Conservation (phyloP, 92 coral and sea anemone species). For the Metridium senile region DNA sequence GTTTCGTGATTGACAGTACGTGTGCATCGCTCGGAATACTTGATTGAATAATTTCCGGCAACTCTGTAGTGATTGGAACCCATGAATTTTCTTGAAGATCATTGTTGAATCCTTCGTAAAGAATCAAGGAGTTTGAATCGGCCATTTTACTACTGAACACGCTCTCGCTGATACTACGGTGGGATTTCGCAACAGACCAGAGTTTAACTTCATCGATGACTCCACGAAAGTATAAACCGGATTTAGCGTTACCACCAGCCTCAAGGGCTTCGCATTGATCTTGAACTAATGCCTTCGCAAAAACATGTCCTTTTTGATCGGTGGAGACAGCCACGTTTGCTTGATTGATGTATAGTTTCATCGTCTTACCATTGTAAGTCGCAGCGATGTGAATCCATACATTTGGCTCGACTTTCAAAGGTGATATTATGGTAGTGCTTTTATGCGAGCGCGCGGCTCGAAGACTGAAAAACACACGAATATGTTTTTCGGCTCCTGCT, state of each 20-base stretch:
- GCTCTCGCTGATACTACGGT: conserved; percentile 65
- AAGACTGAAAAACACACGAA: conserved; percentile 83
- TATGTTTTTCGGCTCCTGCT: conserved; percentile 59
- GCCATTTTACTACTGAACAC: conserved; percentile 47
- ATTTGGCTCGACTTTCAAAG: conserved; percentile 71
- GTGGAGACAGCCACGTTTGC: conserved; percentile 88
- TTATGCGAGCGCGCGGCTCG: conserved; percentile 78
- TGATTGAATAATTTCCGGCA: conserved; percentile 76
- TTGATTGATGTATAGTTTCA: conserved; percentile 93
- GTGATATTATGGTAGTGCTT: conserved; percentile 71
- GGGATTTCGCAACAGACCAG: conserved; percentile 90
- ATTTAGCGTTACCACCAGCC: conserved; percentile 80
- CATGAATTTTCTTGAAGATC: conserved; percentile 51
- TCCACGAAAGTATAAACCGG: conserved; percentile 81
- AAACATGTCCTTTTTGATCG: conserved; percentile 87
- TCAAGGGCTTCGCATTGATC: conserved; percentile 82
- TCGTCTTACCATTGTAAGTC: conserved; percentile 81
- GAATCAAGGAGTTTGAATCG: conserved; percentile 15
- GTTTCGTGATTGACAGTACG: conserved; percentile 81
- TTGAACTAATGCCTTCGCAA: conserved; percentile 67
- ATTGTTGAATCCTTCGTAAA: conserved; percentile 73
- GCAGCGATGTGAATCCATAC: conserved; percentile 96
- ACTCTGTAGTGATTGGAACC: conserved; percentile 50
- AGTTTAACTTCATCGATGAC: conserved; percentile 85
- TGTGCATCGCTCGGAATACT: conserved; percentile 92